Percentiles rank a stretch among this genome's conserved stretches.
Evolutionary conservation across 2,113 vertebrate species (phyloP).

Genomic region (Neodon shergylaensis): DNA sequence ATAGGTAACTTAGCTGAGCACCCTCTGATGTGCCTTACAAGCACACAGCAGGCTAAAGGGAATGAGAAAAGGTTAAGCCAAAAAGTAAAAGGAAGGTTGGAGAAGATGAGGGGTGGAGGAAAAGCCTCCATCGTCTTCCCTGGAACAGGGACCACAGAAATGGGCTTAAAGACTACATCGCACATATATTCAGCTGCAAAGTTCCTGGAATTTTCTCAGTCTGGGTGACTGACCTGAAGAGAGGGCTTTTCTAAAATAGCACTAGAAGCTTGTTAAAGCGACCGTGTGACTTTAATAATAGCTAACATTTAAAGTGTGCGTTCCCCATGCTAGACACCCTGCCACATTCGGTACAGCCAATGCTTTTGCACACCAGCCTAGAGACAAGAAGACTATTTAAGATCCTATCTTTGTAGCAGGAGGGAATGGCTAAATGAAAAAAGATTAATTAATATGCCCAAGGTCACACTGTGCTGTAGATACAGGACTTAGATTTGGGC

Average conservation of each 20-base stretch:
- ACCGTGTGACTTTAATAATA: slow-evolving; percentile 59
- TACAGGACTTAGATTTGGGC: not conserved
- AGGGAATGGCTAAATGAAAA: not conserved
- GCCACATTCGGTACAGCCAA: not conserved
- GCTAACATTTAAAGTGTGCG: slow-evolving; percentile 41
- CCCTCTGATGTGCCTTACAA: not conserved
- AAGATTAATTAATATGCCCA: not conserved
- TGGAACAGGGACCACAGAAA: not conserved
- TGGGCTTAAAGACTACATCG: not conserved
- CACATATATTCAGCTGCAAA: not conserved
- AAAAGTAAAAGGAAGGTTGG: not conserved
- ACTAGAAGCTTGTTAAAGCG: slow-evolving; percentile 53
- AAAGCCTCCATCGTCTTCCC: not conserved
- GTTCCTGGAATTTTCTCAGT: slow-evolving; percentile 56
- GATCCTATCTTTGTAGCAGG: not conserved
- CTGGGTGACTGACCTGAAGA: slow-evolving; percentile 46
- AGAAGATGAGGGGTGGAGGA: not conserved
- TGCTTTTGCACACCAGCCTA: not conserved
- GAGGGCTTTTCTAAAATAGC: slow-evolving; percentile 57
- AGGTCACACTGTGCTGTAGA: not conserved
- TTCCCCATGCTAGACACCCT: slow-evolving; percentile 14
- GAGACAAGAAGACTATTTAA: not conserved
- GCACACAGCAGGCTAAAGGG: not conserved
- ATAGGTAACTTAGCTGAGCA: not conserved
- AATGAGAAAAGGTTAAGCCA: not conserved